Conservation (phyloP, 2,888 invertebrate genomes). For the Drosophila recens region DNA sequence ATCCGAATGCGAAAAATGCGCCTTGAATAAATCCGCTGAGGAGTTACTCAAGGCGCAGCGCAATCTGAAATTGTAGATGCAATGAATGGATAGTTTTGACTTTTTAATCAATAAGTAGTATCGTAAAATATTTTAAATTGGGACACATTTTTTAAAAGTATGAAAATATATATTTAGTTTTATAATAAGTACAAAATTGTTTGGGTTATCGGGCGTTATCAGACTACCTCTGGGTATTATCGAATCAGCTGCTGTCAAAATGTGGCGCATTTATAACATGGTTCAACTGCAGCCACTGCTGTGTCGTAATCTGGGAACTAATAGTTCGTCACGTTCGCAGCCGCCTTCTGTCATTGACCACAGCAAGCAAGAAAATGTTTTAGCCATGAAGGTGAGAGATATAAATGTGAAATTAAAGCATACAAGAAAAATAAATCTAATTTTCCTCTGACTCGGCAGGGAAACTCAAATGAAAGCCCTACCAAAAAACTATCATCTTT, state of each 20-base stretch:
- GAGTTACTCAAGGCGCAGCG: slow-evolving; percentile 84
- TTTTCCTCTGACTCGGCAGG: background rate
- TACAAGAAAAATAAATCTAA: background rate
- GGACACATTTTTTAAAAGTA: background rate
- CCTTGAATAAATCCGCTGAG: slow-evolving; percentile 88
- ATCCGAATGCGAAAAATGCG: slow-evolving; percentile 87
- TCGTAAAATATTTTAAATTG: background rate
- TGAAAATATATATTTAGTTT: slow-evolving; percentile 10
- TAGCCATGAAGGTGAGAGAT: background rate
- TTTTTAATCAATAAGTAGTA: slow-evolving; percentile 1
- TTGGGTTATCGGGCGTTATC: background rate
- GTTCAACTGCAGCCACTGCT: background rate
- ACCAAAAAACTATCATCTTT: background rate
- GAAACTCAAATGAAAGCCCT: background rate
- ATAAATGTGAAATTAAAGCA: background rate
- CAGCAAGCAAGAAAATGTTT: background rate
- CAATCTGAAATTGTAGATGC: slow-evolving; percentile 28
- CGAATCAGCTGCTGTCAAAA: background rate
- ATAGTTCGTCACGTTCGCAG: background rate
- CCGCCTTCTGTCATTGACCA: background rate
- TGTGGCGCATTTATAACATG: slow-evolving; percentile 5
- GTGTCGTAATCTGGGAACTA: background rate
- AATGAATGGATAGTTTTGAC: background rate
- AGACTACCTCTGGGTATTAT: background rate
- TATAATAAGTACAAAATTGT: background rate